Evolutionary conservation across 1,140 invertebrate genomes (phyloP).

Genomic region (Aphaenogaster rudis): DNA sequence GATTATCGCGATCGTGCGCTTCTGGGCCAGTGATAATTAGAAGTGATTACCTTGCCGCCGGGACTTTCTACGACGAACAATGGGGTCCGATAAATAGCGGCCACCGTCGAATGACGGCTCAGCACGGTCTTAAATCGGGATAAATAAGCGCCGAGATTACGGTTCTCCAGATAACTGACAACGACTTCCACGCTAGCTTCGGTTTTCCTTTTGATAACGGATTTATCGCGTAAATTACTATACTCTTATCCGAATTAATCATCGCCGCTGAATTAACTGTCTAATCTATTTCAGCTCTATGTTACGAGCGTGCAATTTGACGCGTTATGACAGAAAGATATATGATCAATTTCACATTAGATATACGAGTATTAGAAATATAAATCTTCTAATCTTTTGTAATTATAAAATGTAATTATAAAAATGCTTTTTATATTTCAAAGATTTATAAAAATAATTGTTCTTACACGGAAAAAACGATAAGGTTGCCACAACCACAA

Average conservation of each 20-base stretch:
- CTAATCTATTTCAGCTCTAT: background rate
- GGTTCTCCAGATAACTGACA: slow-evolving; percentile 68
- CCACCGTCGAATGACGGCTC: slow-evolving; percentile 47
- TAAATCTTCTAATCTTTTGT: background rate
- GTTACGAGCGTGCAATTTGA: background rate
- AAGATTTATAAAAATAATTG: background rate
- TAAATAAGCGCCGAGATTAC: slow-evolving; percentile 70
- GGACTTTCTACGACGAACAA: slow-evolving; percentile 75
- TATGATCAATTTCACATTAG: background rate
- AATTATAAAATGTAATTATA: slow-evolving; percentile 1
- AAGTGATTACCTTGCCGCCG: slow-evolving; percentile 69
- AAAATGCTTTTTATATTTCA: background rate
- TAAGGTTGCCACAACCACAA: too few species aligned
- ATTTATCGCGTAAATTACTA: slow-evolving; percentile 70
- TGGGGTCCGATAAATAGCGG: slow-evolving; percentile 70
- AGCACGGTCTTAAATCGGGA: slow-evolving; percentile 43
- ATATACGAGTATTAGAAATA: background rate
- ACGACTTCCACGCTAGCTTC: slow-evolving; percentile 43
- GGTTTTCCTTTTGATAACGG: slow-evolving; percentile 55
- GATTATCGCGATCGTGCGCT: slow-evolving; percentile 70
- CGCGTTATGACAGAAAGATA: too few species aligned
- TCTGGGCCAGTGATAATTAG: slow-evolving; percentile 74
- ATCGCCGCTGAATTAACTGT: background rate
- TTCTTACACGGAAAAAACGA: background rate
- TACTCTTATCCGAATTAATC: slow-evolving; percentile 41